phyloP scores from a whole-genome alignment of 1,140 invertebrate genomes.

The Magallana ariakensis region DNA sequence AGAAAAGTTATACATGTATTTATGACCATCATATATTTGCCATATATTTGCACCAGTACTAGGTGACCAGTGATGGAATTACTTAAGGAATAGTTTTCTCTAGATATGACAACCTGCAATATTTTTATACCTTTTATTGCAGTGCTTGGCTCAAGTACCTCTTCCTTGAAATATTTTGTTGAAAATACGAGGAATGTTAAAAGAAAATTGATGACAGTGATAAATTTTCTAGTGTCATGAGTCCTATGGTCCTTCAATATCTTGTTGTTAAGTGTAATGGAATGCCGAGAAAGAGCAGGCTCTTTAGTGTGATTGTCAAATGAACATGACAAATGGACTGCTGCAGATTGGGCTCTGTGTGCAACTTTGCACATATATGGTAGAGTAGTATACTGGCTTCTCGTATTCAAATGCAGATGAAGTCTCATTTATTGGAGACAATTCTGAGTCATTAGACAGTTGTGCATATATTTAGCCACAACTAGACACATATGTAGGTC shows the following conservation, averaged over 20 bases:
- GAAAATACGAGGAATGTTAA: not conserved
- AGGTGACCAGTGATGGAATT: no score
- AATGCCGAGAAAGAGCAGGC: not conserved
- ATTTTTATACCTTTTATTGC: no score
- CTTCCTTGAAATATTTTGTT: no score
- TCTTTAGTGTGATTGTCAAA: not conserved
- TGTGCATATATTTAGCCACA: conserved; percentile 30
- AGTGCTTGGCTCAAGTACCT: no score
- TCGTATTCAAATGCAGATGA: not conserved
- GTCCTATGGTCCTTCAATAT: not conserved
- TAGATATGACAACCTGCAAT: no score
- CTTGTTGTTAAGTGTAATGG: not conserved
- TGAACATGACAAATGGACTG: not conserved
- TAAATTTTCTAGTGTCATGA: conserved; percentile 3
- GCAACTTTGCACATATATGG: not conserved
- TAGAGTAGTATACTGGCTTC: not conserved
- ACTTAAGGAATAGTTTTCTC: no score
- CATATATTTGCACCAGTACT: no score
- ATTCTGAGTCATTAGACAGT: conserved; percentile 7
- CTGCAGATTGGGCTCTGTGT: not conserved
- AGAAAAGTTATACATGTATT: no score
- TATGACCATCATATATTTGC: no score
- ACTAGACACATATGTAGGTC: not conserved
- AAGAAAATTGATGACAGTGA: not conserved
- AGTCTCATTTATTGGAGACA: conserved; percentile 14